Conservation (phyloP, 2,113 vertebrate species). For the Apodemus sylvaticus region DNA sequence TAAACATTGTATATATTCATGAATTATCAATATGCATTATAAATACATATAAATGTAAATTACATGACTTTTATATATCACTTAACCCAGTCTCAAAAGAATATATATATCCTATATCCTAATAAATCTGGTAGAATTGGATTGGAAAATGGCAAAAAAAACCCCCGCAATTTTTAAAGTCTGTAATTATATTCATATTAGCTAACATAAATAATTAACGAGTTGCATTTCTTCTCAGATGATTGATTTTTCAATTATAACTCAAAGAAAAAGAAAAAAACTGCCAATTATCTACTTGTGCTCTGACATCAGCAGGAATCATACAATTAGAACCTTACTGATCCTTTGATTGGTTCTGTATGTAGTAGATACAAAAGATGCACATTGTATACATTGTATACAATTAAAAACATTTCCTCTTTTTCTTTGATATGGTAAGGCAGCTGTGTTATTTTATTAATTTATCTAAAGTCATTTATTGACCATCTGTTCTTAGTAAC, state of each 20-base stretch:
- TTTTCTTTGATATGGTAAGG: slow-evolving; percentile 42
- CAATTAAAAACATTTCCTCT: slow-evolving; percentile 41
- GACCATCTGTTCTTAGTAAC: slow-evolving; percentile 11
- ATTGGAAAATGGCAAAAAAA: background rate
- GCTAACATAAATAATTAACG: slow-evolving; percentile 47
- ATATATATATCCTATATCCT: background rate
- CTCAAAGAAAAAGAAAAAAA: slow-evolving; percentile 31
- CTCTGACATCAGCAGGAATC: background rate
- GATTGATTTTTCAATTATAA: background rate
- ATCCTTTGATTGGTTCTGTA: slow-evolving; percentile 12
- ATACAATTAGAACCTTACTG: slow-evolving; percentile 22
- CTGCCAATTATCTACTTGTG: slow-evolving; percentile 19
- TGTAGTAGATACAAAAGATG: slow-evolving; percentile 18
- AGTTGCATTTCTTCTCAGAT: background rate
- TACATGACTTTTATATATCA: background rate
- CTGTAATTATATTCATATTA: background rate
- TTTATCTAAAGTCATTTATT: slow-evolving; percentile 56
- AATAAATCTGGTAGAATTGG: background rate
- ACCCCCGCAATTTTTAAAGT: slow-evolving; percentile 15
- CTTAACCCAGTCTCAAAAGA: too few species aligned
- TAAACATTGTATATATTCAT: background rate
- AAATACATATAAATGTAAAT: background rate
- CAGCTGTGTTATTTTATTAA: slow-evolving; percentile 56
- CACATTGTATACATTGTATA: slow-evolving; percentile 12
- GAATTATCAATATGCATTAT: background rate